Base-by-base conservation (phyloP, 2,797 vertebrate species). In the Bufotes viridis region DNA sequence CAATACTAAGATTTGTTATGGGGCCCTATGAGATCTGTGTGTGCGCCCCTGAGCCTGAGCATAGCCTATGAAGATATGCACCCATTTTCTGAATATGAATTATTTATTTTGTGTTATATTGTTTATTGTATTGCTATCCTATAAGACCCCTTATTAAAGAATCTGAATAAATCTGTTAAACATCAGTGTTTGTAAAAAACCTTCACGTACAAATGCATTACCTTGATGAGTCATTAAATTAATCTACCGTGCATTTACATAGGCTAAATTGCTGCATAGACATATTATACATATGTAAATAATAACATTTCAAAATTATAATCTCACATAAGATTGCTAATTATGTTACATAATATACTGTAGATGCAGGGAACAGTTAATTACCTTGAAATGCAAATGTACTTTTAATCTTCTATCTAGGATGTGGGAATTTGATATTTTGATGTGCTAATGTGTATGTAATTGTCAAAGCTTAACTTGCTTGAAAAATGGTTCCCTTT, bases 211-310 rank as follows among this genome's bases (percentile, higher is more conserved):
- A 86, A 85, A 90, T 90, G 55, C 65, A 89, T 90, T 87, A 90
- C 18, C 84, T 75, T 76, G 3, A 75, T 89, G 12, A 87, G 34
- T 79, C 61, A 88, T 84, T 88, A 91, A 90, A 89, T 88, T 88
- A 88, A 91, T 90, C 20, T 0, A 61, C 63, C 82, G 9, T 0
- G 26, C 67, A 87, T 90, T 90, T 90, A 6, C 10, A 6, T 89
- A 88, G 74, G 3, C 65, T 90, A 91, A 91, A 91, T 85, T 86
- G 24, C 34, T 90, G 17, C 13, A 90, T 88, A n/a, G 17, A 83
- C 83, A 86, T 2, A 84, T 92, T 92, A 84, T 90, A 85, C 0
- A 87, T 87, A 89, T 51, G 34, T 89, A 91, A 90, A 92, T 91
- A 88, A 88, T 91, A 51, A 82, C 0, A 88, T 90, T 90, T 90